phyloP scores from a whole-genome alignment of 2,888 invertebrate species.

The Habroteleia sp. region DNA sequence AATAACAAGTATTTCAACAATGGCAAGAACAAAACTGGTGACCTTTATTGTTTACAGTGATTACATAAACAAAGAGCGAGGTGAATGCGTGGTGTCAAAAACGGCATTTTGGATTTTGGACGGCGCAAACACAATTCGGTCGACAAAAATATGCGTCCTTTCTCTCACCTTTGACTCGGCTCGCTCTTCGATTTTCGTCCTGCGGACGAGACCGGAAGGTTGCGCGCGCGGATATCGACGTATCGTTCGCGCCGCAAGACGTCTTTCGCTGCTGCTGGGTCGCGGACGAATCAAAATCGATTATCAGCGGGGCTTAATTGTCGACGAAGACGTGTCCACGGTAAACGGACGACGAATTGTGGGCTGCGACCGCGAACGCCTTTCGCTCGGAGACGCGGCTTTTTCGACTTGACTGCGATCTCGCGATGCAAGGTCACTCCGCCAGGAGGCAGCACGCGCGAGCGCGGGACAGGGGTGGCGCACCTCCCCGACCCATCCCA shows the following conservation, averaged over 20 bases:
- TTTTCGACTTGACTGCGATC: conserved; percentile 75
- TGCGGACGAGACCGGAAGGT: conserved; percentile 42
- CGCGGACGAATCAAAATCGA: conserved; percentile 13
- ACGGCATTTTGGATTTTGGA: too few species aligned
- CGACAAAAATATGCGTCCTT: conserved; percentile 3
- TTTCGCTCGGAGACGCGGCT: conserved; percentile 19
- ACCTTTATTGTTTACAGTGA: neutral
- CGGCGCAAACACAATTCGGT: too few species aligned
- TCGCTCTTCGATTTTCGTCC: conserved; percentile 38
- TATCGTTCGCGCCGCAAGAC: conserved; percentile 50
- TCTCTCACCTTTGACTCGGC: conserved; percentile 21
- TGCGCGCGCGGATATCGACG: conserved; percentile 76
- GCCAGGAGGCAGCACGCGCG: conserved; percentile 72
- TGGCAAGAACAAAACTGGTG: neutral
- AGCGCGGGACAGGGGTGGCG: conserved; percentile 3
- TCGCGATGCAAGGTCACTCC: conserved; percentile 71
- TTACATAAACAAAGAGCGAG: too few species aligned
- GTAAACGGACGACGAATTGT: conserved; percentile 24
- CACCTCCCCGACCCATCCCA: conserved; percentile 1
- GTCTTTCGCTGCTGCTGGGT: conserved; percentile 13
- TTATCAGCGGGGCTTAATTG: conserved; percentile 30
- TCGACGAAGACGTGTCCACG: conserved; percentile 20
- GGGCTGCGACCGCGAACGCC: conserved; percentile 3
- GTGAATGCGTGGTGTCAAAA: too few species aligned
- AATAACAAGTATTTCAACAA: too few species aligned